A percentile compares a stretch with the other conserved stretches of the same genome.
phyloP scores from a whole-genome alignment of 2,113 vertebrate genomes.

The Sylvilagus bachmani region DNA sequence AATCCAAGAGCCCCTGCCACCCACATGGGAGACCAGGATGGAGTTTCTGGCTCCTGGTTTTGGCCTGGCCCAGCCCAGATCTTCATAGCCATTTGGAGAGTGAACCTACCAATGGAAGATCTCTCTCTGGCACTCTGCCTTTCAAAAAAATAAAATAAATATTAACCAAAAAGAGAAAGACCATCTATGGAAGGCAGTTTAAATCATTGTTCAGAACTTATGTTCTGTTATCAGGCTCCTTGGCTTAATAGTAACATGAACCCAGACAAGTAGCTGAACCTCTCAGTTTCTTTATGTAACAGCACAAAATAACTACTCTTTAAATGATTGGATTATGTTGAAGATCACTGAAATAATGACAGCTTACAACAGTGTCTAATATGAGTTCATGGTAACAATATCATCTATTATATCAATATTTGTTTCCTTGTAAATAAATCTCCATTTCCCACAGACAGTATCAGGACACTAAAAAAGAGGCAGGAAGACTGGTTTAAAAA shows the following conservation, averaged over 20 bases:
- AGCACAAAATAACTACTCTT: constrained; percentile 30
- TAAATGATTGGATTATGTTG: not conserved
- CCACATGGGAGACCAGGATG: no score
- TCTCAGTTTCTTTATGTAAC: constrained; percentile 11
- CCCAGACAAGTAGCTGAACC: constrained; percentile 18
- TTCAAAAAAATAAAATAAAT: no score
- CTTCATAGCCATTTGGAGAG: no score
- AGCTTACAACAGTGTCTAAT: constrained; percentile 13
- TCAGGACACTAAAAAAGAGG: not conserved
- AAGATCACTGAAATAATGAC: constrained; percentile 52
- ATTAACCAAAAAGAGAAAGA: not conserved
- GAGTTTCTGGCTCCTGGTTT: no score
- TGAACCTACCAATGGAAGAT: no score
- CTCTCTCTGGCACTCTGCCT: no score
- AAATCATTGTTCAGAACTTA: constrained; percentile 44
- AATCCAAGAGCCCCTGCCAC: no score
- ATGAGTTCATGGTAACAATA: not conserved
- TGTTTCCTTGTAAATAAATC: constrained; percentile 45
- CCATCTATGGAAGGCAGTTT: not conserved
- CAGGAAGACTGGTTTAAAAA: constrained; percentile 58
- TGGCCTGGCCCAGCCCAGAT: no score
- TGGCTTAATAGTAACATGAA: constrained; percentile 25
- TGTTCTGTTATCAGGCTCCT: not conserved
- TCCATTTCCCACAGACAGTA: constrained; percentile 11
- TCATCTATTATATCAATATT: not conserved